Evolutionary conservation across 2,888 invertebrate genomes (phyloP), one percentile per base, ranked within the genome.

Genomic region (Xestia xanthographa): DNA sequence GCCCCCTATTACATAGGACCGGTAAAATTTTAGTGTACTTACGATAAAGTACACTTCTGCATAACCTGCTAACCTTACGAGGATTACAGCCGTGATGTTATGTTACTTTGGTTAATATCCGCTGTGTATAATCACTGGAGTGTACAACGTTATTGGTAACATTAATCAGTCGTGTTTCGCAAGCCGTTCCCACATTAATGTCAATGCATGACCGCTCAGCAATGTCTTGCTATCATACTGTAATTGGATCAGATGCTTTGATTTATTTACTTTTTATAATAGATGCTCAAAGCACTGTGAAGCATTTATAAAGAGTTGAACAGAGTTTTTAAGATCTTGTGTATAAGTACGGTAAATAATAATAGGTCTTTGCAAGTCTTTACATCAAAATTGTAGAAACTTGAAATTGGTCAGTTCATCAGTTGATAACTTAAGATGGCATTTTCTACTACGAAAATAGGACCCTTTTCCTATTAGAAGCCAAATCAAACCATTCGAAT

Each of bases 121-220:
- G 5, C 11, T 65, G 26, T 65, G 29, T 60, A 41, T 53, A 72
- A 60, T 76, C 50, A 56, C 34, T 79, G 66, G 38, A 65, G 14
- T 34, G 50, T 43, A 72, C 53, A 45, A 58, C 43, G 43, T 69
- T 82, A 76, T 58, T 53, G 29, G 12, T 58, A 45, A 62, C 72
- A 78, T 83, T 63, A 63, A 84, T 84, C 69, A 84, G 53, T 56
- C 8, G 53, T 34, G 66, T 56, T 73, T 63, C 63, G 29, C 71
- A 68, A 70, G 67, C 65, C 41, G 58, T 83, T 78, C 58, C 22
- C 80, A 74, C 65, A 65, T 45, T 43, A 70, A 60, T 70, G 45
- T 74, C 67, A 79, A 71, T 34, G 48, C 58, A 29, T 71, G 73
- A 79, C 41, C 66, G 70, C 63, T 67, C 53, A 65, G 80, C 43